These are phyloP conservation scores for Volucella inflata DNA, from an alignment of 2,888 invertebrate species.

Conservation along the genomic window DNA sequence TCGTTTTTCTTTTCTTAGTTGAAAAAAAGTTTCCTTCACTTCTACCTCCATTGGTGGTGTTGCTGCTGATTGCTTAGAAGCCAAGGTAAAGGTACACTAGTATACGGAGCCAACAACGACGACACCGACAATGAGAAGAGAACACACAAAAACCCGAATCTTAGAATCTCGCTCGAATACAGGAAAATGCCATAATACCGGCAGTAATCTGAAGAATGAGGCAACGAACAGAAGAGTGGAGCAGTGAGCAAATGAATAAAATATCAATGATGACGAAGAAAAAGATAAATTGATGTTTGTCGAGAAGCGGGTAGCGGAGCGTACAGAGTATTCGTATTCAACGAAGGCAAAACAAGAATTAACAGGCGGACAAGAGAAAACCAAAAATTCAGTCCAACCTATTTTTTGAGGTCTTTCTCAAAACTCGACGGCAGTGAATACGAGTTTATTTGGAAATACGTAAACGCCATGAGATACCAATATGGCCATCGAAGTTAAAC, in stretches of 20 bases:
- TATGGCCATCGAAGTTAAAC: slow-evolving; percentile 12
- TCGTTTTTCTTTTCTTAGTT: slow-evolving; percentile 32
- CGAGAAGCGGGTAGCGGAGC: background rate
- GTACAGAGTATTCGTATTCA: slow-evolving; percentile 9
- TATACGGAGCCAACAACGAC: background rate
- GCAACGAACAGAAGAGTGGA: slow-evolving; percentile 20
- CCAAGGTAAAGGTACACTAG: slow-evolving; percentile 49
- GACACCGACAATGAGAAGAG: slow-evolving; percentile 7
- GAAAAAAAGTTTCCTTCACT: background rate
- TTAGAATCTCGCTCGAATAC: slow-evolving; percentile 65
- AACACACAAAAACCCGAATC: slow-evolving; percentile 62
- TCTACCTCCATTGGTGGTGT: background rate
- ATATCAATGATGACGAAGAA: slow-evolving; percentile 43
- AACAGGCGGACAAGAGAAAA: slow-evolving; percentile 37
- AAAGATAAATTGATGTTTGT: slow-evolving; percentile 68
- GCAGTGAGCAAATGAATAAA: slow-evolving; percentile 38
- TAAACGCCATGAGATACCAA: slow-evolving; percentile 33
- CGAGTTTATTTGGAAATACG: background rate
- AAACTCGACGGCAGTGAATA: slow-evolving; percentile 44
- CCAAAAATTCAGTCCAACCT: slow-evolving; percentile 3
- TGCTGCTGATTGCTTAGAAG: slow-evolving; percentile 50
- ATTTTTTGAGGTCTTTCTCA: slow-evolving; percentile 72
- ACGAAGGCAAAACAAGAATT: slow-evolving; percentile 53
- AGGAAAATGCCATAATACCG: slow-evolving; percentile 54
- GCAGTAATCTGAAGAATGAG: slow-evolving; percentile 56